A percentile compares a stretch with the other conserved stretches of the same genome.
phyloP scores from a whole-genome alignment of 2,888 invertebrate species.

The Dasypolia templi region DNA sequence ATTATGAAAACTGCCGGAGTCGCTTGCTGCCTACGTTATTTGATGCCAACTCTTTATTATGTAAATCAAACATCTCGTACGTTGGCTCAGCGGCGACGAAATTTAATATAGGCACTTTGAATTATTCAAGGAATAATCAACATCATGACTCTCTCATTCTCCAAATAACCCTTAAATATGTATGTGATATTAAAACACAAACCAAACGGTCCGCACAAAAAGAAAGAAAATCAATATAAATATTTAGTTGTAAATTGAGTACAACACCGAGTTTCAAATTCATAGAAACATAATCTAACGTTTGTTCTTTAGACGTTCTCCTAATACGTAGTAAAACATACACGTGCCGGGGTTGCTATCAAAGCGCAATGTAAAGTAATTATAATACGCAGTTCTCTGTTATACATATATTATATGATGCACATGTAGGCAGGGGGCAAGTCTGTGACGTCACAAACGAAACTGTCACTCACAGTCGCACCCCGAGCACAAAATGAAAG shows the following conservation, averaged over 20 bases:
- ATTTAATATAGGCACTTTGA: conserved; percentile 73
- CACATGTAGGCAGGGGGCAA: conserved; percentile 65
- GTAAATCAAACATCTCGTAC: conserved; percentile 78
- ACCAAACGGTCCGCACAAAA: neutral
- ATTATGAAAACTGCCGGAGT: conserved; percentile 71
- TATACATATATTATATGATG: too few species aligned
- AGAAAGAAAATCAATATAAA: conserved; percentile 16
- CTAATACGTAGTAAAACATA: conserved; percentile 38
- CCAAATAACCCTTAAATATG: conserved; percentile 67
- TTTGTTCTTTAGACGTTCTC: conserved; percentile 11
- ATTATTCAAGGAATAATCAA: conserved; percentile 77
- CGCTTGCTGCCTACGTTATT: conserved; percentile 69
- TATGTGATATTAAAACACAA: conserved; percentile 39
- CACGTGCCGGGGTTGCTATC: conserved; percentile 47
- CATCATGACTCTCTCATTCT: conserved; percentile 66
- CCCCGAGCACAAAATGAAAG: conserved; percentile 77
- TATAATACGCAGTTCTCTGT: conserved; percentile 68
- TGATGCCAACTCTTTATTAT: conserved; percentile 76
- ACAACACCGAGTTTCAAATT: neutral
- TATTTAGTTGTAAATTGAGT: neutral
- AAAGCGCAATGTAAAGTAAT: conserved; percentile 43
- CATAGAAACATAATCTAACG: conserved; percentile 2
- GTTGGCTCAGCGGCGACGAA: conserved; percentile 71
- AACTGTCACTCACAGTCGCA: conserved; percentile 80
- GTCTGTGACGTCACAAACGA: conserved; percentile 75